Conservation (phyloP, 2,888 invertebrate genomes). For the Patella pellucida region DNA sequence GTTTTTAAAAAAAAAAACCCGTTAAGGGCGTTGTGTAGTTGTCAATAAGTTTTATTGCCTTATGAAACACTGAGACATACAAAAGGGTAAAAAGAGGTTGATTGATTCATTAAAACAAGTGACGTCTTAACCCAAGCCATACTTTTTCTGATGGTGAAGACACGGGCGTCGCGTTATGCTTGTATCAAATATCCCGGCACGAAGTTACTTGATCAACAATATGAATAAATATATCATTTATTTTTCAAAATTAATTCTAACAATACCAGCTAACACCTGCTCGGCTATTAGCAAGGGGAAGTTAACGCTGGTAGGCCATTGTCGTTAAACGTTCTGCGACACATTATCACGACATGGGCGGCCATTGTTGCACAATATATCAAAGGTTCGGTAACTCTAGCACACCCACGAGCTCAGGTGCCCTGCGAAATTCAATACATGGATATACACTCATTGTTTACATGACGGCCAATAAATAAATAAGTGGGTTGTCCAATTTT, state of each 20-base stretch:
- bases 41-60: too few relatives aligned
- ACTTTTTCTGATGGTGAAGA: not conserved
- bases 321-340: not conserved
- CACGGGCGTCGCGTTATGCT: not conserved
- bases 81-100: not conserved
- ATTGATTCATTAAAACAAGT: conserved; percentile 2
- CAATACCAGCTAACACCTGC: conserved; percentile 11
- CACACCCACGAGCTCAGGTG: not conserved
- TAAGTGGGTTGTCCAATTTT: too few relatives aligned
- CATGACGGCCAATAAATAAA: too few relatives aligned
- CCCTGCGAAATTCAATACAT: conserved; percentile 4
- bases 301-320: not conserved
- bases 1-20: too few relatives aligned
- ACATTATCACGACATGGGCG: conserved; percentile 11
- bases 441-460: not conserved
- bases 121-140: conserved; percentile 4
- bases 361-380: conserved; percentile 9
- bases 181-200: conserved; percentile 7
- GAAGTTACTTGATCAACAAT: conserved; percentile 9
- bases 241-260: conserved; percentile 10
- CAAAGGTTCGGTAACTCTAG: conserved; percentile 5
- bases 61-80: too few relatives aligned
- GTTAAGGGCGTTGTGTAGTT: too few relatives aligned
- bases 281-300: conserved; percentile 5
- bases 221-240: conserved; percentile 12